Evolutionary conservation across 2,797 vertebrate genomes (phyloP), one percentile per base, ranked within the genome.

Genomic region (Galaxias olidus): DNA sequence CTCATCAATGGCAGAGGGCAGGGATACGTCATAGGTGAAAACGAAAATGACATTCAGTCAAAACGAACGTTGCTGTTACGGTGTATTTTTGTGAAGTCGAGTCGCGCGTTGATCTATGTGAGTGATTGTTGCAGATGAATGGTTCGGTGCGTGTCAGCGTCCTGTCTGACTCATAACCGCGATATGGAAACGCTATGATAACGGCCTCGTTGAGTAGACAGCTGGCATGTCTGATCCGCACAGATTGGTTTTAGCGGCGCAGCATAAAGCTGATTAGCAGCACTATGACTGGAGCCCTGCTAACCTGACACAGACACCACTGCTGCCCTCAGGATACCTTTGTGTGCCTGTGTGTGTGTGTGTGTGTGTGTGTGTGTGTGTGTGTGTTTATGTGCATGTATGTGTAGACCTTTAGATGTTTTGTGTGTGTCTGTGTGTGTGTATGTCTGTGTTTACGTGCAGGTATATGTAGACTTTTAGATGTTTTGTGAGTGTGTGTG

Each of bases 181-280:
- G 30, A 30, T 88, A 89, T 87, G 84, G 91, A 30, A 90, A 89
- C 83, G 79, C 79, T 76, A 80, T 72, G 69, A 83, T 84, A 86
- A 89, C 84, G 75, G 80, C 80, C 76, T 84, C 79, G 78, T 75
- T 83, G 89, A 71, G 86, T 86, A 87, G 94, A 94, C 94, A 96
- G 94, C 94, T 96, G 94, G 93, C 84, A 78, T 75, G 93, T 94
- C 95, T 96, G 94, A 95, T 93, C 93, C 93, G 86, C 82, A 84
- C 91, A 89, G 91, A 94, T 88, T 94, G 92, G 92, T 91, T 94
- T 95, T 93, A 94, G 91, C 91, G 88, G 88, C 86, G 88, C 89
- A 91, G n/a, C 88, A 92, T 88, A 94, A 95, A 95, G 92, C 93
- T 94, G 94, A 96, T 96, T 94, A 96, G 87, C 91, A 96, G 87